Conservation (phyloP, 2,888 invertebrate genomes). For the Epinotia ramella region DNA sequence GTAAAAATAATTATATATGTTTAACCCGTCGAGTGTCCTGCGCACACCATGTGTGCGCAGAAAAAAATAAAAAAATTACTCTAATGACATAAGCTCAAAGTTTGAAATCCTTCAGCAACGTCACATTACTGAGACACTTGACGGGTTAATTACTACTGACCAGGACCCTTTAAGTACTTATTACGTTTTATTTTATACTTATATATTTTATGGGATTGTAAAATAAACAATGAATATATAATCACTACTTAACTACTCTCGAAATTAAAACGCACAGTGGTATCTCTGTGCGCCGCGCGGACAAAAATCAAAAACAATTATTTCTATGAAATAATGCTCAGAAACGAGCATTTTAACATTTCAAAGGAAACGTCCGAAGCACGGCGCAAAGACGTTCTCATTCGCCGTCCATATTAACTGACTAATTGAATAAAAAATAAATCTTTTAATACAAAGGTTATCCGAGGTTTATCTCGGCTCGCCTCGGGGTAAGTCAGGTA, state of each 20-base stretch:
- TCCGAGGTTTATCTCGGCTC: slow-evolving; percentile 61
- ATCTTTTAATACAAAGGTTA: slow-evolving; percentile 66
- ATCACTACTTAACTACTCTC: neutral
- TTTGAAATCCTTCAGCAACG: no score
- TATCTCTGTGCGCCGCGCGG: slow-evolving; percentile 45
- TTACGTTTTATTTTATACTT: no score
- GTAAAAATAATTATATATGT: no score
- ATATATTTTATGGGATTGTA: no score
- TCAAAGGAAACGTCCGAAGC: slow-evolving; percentile 67
- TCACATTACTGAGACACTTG: no score
- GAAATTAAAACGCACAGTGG: slow-evolving; percentile 45
- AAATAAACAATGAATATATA: neutral
- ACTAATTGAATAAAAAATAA: slow-evolving; percentile 74
- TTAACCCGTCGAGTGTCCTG: no score
- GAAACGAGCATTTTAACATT: slow-evolving; percentile 57
- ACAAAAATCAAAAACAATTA: slow-evolving; percentile 49
- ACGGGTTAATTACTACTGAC: no score
- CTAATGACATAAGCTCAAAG: no score
- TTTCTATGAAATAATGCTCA: slow-evolving; percentile 50
- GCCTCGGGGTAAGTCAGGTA: slow-evolving; percentile 62
- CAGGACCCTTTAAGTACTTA: no score
- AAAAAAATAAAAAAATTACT: no score
- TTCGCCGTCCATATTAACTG: slow-evolving; percentile 60
- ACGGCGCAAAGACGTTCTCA: slow-evolving; percentile 58
- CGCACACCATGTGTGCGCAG: no score